Evolutionary conservation across 2,888 invertebrate species (phyloP).

Genomic region (Diarsia brunnea): DNA sequence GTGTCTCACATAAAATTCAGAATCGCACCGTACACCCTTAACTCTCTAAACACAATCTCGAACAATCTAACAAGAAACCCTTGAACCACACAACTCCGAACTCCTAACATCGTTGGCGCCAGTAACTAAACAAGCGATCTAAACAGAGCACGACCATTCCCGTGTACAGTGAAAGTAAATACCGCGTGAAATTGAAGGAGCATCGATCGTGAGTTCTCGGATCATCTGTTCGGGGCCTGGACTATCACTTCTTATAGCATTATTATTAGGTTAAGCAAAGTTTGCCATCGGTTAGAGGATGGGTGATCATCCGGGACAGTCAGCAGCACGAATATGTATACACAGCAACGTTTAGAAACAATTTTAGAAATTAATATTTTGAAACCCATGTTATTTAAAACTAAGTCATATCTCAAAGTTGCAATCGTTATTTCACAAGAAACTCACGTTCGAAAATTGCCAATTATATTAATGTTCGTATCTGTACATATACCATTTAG

Average conservation of each 20-base stretch:
- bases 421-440: too few species aligned
- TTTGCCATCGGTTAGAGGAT: neutral
- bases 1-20: neutral
- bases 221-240: constrained; percentile 65
- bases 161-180: constrained; percentile 80
- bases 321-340: too few species aligned
- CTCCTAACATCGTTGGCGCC: constrained; percentile 31
- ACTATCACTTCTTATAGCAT: neutral
- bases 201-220: constrained; percentile 74
- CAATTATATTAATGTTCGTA: too few species aligned
- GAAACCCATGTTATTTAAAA: too few species aligned
- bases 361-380: too few species aligned
- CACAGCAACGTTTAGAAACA: too few species aligned
- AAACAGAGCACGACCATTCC: constrained; percentile 65
- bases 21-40: constrained; percentile 5
- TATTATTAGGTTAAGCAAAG: neutral
- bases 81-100: constrained; percentile 37
- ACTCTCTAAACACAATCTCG: constrained; percentile 15
- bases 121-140: constrained; percentile 47
- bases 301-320: neutral
- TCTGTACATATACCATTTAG: neutral
- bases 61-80: constrained; percentile 24
- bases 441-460: too few species aligned
- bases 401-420: too few species aligned
- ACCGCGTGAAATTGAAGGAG: constrained; percentile 82